Percentiles rank a stretch among this genome's conserved stretches.
Conservation (phyloP, 2,113 vertebrate species). For the Microtus oregoni region DNA sequence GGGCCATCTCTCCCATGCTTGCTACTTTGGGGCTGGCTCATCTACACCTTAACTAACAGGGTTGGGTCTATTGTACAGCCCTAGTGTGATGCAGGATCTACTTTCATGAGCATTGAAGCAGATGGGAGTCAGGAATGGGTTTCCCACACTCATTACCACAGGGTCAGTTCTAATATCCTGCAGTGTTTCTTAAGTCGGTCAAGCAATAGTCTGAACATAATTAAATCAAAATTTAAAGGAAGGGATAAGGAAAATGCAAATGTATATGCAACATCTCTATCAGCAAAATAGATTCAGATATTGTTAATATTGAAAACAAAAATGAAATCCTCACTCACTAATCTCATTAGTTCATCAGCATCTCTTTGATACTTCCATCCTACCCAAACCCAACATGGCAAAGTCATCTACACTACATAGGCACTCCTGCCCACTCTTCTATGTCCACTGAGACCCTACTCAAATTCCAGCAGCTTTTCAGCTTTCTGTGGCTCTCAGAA, state of each 20-base stretch:
- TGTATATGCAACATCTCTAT: neutral
- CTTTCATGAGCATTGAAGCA: neutral
- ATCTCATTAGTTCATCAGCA: no score
- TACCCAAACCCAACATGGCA: neutral
- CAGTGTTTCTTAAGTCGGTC: neutral
- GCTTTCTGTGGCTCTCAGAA: neutral
- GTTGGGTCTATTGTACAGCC: no score
- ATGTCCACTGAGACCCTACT: no score
- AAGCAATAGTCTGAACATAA: neutral
- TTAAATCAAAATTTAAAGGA: neutral
- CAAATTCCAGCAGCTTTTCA: neutral
- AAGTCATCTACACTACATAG: neutral
- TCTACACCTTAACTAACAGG: no score
- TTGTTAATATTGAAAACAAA: neutral
- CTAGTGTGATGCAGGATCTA: neutral
- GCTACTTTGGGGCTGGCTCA: no score
- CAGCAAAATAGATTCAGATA: neutral
- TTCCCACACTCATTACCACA: neutral
- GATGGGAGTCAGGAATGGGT: neutral
- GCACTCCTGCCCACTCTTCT: neutral
- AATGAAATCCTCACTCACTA: neutral
- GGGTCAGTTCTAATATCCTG: neutral
- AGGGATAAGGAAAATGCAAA: neutral
- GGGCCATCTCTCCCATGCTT: no score
- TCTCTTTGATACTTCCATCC: neutral